These are phyloP conservation scores for Tribolium freemani DNA, from an alignment of 2,888 invertebrate species.

Conservation along the genomic window DNA sequence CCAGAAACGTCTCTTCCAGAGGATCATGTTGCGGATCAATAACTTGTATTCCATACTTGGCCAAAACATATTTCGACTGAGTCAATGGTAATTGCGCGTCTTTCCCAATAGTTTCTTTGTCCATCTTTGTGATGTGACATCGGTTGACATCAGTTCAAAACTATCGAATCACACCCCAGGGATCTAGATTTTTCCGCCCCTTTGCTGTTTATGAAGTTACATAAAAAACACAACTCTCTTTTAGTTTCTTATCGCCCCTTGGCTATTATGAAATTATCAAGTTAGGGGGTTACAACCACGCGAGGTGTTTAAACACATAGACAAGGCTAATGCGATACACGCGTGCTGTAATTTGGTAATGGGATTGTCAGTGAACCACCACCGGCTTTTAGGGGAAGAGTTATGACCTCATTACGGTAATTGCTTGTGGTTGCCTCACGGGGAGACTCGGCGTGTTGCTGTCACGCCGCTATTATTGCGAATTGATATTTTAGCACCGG, in stretches of 20 bases:
- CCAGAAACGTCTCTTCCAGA: background rate
- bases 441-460: conserved; percentile 10
- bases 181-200: conserved; percentile 18
- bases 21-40: background rate
- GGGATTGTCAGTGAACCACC: conserved; percentile 48
- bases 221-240: conserved; percentile 53
- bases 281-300: conserved; percentile 50
- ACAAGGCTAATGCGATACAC: conserved; percentile 52
- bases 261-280: conserved; percentile 52
- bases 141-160: conserved; percentile 4
- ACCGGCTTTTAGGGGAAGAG: conserved; percentile 53
- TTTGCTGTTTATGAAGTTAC: conserved; percentile 7
- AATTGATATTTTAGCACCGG: conserved; percentile 20
- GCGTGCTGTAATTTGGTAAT: conserved; percentile 58
- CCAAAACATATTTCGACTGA: conserved; percentile 23
- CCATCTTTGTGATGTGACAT: background rate
- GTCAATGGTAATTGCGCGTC: background rate
- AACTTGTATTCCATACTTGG: conserved; percentile 22
- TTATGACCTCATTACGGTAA: conserved; percentile 58
- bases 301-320: conserved; percentile 54
- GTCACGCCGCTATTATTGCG: conserved; percentile 8
- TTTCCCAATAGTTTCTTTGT: background rate
- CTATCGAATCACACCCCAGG: conserved; percentile 4
- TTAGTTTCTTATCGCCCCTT: conserved; percentile 52
- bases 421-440: conserved; percentile 50